Evolutionary conservation across 1,140 invertebrate genomes (phyloP), one percentile per base, ranked within the genome.

Genomic region (Amphibalanus amphitrite): DNA sequence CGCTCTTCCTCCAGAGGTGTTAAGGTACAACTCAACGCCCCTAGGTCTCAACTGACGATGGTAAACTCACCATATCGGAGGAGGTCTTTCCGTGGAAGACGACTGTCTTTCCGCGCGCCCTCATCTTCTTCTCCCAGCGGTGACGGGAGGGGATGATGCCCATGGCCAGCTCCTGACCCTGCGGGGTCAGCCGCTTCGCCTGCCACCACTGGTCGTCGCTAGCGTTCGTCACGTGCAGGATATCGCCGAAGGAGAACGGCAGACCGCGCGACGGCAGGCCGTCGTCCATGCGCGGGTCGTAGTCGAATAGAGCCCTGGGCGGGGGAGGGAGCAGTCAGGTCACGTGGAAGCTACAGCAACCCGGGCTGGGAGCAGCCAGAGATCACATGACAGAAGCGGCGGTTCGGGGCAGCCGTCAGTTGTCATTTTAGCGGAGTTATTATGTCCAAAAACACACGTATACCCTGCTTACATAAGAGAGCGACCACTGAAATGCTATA

Each of bases 121-220:
- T 85, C 83, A 98, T 95, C 82, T 98, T 97, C 73, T 95, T 86
- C 82, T 99, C 97, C 90, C 91, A 93, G 74, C 92, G 85, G 72
- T 88, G 85, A 77, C 91, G 91, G 33, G 90, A 92, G 25, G 92
- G 92, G 74, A 95, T 90, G 77, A 95, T 93, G 64, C 91, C 91
- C 76, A 92, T 87, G 59, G 88, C 75, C 67, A 75, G 74, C 70
- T 81, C 80, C 70, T 87, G 86, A 70, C 84, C 82, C 26, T 83
- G 82, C 3, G 83, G 77, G 28, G 85, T 77, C 8, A 86, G 81
- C 69, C 82, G 79, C 73, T 85, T 81, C 30, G 96, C 96, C 80
- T 98, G 96, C 97, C 97, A 99, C 97, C 97, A 99, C 81, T 99
- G 95, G 80, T 98, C 96, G 81, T 99, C 97, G 73, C 92, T 95